phyloP scores from a whole-genome alignment of 2,888 invertebrate genomes.

The Encarsia formosa region DNA sequence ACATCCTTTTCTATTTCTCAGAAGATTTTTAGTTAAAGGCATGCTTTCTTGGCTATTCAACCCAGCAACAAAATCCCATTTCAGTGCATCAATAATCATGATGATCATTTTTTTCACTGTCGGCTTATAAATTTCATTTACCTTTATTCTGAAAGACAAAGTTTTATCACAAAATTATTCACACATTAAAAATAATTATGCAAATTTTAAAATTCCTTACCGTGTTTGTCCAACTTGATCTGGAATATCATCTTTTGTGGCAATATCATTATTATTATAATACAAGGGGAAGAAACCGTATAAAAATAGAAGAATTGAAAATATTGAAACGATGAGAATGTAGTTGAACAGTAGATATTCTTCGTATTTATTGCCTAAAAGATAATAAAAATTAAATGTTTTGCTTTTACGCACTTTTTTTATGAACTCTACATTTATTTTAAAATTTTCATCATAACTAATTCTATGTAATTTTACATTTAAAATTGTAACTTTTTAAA shows the following conservation, averaged over 20 bases:
- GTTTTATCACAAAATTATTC: background rate
- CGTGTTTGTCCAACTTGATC: slow-evolving; percentile 54
- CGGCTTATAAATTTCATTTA: slow-evolving; percentile 38
- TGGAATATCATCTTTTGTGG: slow-evolving; percentile 56
- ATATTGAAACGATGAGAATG: slow-evolving; percentile 30
- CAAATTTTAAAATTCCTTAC: slow-evolving; percentile 44
- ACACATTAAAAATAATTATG: slow-evolving; percentile 1
- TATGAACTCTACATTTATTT: no score
- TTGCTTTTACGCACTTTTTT: no score
- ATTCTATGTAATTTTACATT: no score
- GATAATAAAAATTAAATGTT: no score
- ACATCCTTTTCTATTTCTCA: slow-evolving; percentile 62
- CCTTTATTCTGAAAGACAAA: slow-evolving; percentile 36
- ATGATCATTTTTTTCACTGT: slow-evolving; percentile 58
- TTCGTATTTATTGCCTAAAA: slow-evolving; percentile 10
- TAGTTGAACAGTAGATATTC: slow-evolving; percentile 30
- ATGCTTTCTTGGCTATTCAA: slow-evolving; percentile 54
- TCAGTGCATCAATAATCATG: slow-evolving; percentile 84
- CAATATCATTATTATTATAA: slow-evolving; percentile 54
- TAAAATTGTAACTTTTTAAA: no score
- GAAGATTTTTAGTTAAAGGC: slow-evolving; percentile 60
- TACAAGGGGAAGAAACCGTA: slow-evolving; percentile 62
- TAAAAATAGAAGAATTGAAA: slow-evolving; percentile 53
- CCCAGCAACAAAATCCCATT: slow-evolving; percentile 77
- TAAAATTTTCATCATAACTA: no score